Evolutionary conservation across 2,113 vertebrate genomes (phyloP).

Genomic region (Riparia riparia): DNA sequence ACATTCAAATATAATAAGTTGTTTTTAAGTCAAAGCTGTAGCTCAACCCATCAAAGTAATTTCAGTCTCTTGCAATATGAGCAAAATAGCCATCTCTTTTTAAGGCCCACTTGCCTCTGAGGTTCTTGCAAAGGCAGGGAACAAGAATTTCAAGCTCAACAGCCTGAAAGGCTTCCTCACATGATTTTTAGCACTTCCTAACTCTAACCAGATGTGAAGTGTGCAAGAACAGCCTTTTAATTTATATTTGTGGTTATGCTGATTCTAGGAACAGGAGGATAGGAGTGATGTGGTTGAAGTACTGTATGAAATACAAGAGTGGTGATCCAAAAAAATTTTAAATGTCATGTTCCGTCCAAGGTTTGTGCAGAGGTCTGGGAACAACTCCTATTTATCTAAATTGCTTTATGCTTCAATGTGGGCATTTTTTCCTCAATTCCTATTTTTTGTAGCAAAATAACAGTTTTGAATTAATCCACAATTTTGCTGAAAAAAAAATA

Average conservation of each 20-base stretch:
- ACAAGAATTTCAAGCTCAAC: neutral
- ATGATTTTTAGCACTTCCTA: neutral
- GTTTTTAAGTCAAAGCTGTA: neutral
- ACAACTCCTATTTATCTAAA: neutral
- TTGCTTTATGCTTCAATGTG: neutral
- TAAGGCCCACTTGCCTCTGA: neutral
- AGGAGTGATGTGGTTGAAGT: neutral
- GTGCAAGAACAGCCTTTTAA: slow-evolving; percentile 5
- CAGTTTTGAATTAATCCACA: neutral
- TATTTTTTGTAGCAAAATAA: neutral
- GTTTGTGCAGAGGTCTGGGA: neutral
- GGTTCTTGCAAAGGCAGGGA: neutral
- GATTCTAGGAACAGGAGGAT: neutral
- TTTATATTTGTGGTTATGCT: neutral
- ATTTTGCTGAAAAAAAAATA: neutral
- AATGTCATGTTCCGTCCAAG: neutral
- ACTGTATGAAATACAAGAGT: neutral
- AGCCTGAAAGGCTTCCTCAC: neutral
- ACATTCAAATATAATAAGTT: neutral
- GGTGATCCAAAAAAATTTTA: slow-evolving; percentile 13
- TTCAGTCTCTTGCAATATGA: neutral
- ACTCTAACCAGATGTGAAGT: slow-evolving; percentile 15
- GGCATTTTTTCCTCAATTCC: neutral
- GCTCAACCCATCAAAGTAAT: neutral
- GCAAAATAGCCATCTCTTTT: neutral